Base-by-base conservation (phyloP, 2,888 invertebrate species). In the Ectemnius lituratus region DNA sequence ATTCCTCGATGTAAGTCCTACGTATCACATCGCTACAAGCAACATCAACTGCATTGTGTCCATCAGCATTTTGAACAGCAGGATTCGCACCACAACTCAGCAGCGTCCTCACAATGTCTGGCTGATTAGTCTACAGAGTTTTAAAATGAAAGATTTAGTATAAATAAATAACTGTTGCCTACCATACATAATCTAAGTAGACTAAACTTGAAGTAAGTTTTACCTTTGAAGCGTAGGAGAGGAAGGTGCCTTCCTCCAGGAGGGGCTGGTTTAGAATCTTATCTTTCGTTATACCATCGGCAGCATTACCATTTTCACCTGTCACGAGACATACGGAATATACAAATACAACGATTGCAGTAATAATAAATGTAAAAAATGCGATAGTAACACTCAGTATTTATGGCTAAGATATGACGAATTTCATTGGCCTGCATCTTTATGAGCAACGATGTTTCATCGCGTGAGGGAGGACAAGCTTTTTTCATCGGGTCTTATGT, bases 61-160 rank as follows among this genome's bases (percentile, higher is more conserved):
- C 93, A 60, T 92, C 91, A 37, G 87, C 87, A 87, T 94, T 93
- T 79, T 92, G 92, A 52, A 93, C 88, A 16, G 93, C 91, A 16
- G 94, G 93, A 87, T 94, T 93, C 18, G 93, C 93, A 4, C 94
- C 94, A 69, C 92, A 92, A 52, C 92, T 91, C 62, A 94, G 87
- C 46, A 94, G 88, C 4, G 93, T 92, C 75, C 94, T 86, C 11
- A 94, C 93, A 64, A 93, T 92, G 85, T 94, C 94, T 52, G 91
- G 89, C 82, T 93, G 92, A 74, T 92, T 92, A 58, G 91, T 85
- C 93, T 93, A 78, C 49, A 66, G 16, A 59, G 63, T 56, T 56
- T 62, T 47, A 23, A 2, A 59, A 56, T 67, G 14, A 18, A 27
- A 72, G 6, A 62, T 18, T 49, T 62, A 52, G 8, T 5, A 47